phyloP scores from a whole-genome alignment of 2,113 vertebrate genomes.

The Apodemus speciosus region DNA sequence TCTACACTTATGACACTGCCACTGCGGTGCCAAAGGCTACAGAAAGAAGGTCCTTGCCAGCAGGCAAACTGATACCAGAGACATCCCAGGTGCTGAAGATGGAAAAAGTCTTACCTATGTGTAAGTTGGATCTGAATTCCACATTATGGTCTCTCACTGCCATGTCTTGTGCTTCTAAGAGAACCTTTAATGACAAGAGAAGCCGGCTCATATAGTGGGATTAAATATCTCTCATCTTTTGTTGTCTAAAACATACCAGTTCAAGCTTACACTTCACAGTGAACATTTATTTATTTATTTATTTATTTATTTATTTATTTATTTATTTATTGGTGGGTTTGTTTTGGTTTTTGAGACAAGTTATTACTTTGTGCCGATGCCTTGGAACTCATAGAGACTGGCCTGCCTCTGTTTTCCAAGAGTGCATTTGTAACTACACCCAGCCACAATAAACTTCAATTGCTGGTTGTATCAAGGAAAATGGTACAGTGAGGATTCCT shows the following conservation, averaged over 20 bases:
- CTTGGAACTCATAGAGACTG: neutral
- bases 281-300: neutral
- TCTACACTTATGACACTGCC: neutral
- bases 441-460: neutral
- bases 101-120: slow-evolving; percentile 89
- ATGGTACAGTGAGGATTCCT: neutral
- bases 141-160: slow-evolving; percentile 95
- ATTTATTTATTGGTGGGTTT: neutral
- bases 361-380: neutral
- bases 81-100: slow-evolving; percentile 11
- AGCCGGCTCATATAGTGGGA: neutral
- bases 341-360: neutral
- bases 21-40: neutral
- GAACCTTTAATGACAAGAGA: slow-evolving; percentile 87
- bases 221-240: slow-evolving; percentile 64
- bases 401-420: neutral
- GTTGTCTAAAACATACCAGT: neutral
- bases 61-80: neutral
- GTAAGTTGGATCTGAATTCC: slow-evolving; percentile 96
- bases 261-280: neutral
- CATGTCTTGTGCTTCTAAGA: slow-evolving; percentile 98
- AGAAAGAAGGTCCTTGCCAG: neutral
- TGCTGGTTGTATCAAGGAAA: neutral
- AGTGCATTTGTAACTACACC: neutral
- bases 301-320: neutral